Base-by-base conservation (phyloP, 92 coral and sea anemone genomes). In the Muricea muricata region DNA sequence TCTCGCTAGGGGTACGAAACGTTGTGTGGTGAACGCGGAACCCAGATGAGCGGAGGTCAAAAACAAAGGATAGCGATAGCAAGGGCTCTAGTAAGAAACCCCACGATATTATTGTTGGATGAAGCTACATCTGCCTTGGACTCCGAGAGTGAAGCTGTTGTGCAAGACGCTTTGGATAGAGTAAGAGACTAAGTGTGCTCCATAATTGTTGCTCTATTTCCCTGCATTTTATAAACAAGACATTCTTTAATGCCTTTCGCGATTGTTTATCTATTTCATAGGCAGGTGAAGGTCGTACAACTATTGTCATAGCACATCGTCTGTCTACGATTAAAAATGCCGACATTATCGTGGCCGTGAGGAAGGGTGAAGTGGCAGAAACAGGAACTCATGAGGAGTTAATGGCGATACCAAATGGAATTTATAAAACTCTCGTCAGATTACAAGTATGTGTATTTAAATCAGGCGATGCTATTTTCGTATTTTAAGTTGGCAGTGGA, bases 281-380 rank as follows among this genome's bases (percentile, higher is more conserved):
- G 80, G 80, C 80, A 1, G 41, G 80, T 0, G 80, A 74, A 29
- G 80, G 80, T 46, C 63, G 80, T 10, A 74, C 80, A 14, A 74
- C 80, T 1, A 74, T 74, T 37, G 58, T 74, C 20, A 74, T 74
- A 46, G 80, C 98, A 23, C 98, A 94, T 83, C 97, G 98, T 61
- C 75, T 94, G 65, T 93, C 98, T 3, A 94, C 98, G 9, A 93
- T 94, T 69, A 90, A 84, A 76, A 94, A 89, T 66, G 98, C 98
- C 10, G 89, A 91, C 79, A 85, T 91, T 21, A 94, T 94, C 87
- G 97, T 93, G 8, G 93, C 94, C 30, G 89, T 94, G 35, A 90
- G 89, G 65, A 93, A 91, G 25, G 98, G 98, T 42, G 89, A 80
- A 52, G 94, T 94, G 41, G 94, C 83, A 5, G 98, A 94, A 83